A percentile compares a stretch with the other conserved stretches of the same genome.
These are phyloP conservation scores for Gallinago media DNA, from an alignment of 2,113 vertebrate species.

Conservation along the genomic window DNA sequence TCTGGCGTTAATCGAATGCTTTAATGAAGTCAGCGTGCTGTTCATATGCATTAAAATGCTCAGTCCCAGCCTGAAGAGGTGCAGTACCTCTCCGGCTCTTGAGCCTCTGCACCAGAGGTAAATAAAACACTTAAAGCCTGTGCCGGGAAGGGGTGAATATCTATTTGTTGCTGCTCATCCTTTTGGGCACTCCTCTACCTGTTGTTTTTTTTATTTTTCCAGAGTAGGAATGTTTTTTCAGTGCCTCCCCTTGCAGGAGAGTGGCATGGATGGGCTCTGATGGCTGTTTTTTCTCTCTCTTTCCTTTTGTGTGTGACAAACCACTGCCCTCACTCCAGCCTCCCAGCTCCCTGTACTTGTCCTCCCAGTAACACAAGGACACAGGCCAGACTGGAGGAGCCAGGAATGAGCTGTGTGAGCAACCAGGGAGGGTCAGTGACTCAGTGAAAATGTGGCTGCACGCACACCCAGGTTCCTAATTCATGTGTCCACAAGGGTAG, in stretches of 20 bases:
- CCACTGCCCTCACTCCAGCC: neutral
- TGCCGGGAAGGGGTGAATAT: neutral
- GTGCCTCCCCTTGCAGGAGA: neutral
- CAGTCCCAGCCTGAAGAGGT: neutral
- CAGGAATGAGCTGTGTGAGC: neutral
- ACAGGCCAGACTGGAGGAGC: rapidly evolving
- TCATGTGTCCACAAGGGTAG: rapidly evolving
- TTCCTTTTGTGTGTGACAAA: neutral
- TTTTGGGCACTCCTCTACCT: neutral
- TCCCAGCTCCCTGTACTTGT: neutral
- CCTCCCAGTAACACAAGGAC: neutral
- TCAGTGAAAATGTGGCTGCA: neutral
- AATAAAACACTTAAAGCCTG: conserved; percentile 45
- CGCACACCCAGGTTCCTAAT: neutral
- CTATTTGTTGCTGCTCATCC: neutral
- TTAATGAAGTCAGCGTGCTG: conserved; percentile 60
- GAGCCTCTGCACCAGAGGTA: conserved; percentile 6
- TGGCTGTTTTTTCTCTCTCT: neutral
- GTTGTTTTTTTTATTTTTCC: neutral
- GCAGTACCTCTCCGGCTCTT: neutral
- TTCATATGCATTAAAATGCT: conserved; percentile 41
- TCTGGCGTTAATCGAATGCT: conserved; percentile 47
- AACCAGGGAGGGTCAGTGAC: rapidly evolving
- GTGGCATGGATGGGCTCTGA: rapidly evolving
- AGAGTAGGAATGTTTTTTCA: neutral